Base-by-base conservation (phyloP, 2,888 invertebrate species). In the Nebria salina region DNA sequence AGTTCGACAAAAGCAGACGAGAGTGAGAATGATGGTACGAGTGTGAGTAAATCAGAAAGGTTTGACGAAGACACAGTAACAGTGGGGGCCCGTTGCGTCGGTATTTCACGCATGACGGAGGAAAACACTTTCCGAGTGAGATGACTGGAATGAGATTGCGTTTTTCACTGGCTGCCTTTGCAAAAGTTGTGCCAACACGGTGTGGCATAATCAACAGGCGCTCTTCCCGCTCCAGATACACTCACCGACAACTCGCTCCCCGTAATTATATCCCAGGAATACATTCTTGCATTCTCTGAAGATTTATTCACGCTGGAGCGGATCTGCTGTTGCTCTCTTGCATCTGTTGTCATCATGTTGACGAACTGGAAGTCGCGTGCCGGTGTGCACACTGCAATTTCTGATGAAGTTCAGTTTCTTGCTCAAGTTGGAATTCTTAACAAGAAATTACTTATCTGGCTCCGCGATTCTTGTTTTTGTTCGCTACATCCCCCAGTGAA, bases 81-180 rank as follows among this genome's bases (percentile, higher is more conserved):
- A 7, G 73, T 70, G 25, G 70, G 15, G 70, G 70, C 26, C 54
- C 85, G 84, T 84, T 85, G 86, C 85, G 84, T 84, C 85, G 86
- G 86, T 84, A 86, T 87, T 87, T 86, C 86, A 87, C 87, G 86
- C 86, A 86, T 43, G 20, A 73, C 72, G 41, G 73, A 85, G 85
- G 86, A 84, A 86, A 86, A 86, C 85, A 82, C 85, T 86, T 86
- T 85, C 85, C 84, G 81, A 84, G 83, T 83, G 85, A 84, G 83
- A 85, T 82, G 83, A 83, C 84, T 82, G 85, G 85, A 85, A 86
- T 86, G 85, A 84, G 84, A 84, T 76, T 43, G 81, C 75, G 72
- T 81, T 81, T 81, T 81, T 81, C 81, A 68, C 64, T 66, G 75
- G 26, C 42, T 72, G 64, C 34, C 72, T 26, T 73, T 73, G 41